A percentile compares a stretch with the other conserved stretches of the same genome.
phyloP scores from a whole-genome alignment of 2,113 vertebrate species.

The Mionectes macconnelli region DNA sequence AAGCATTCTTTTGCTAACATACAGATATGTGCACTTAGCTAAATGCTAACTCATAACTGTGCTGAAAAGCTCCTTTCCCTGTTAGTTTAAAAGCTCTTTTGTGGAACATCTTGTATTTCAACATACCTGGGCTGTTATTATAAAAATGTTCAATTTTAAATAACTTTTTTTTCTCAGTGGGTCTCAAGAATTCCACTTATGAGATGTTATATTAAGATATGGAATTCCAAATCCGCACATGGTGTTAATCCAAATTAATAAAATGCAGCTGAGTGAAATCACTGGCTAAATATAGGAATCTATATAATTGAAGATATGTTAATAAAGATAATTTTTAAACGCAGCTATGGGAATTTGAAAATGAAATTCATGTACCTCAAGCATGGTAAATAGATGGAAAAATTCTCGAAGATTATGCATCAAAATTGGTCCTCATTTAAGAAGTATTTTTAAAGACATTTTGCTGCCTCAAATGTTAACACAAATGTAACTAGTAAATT shows the following conservation, averaged over 20 bases:
- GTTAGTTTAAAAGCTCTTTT: neutral
- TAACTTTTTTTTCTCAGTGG: neutral
- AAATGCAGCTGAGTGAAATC: neutral
- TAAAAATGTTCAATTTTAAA: neutral
- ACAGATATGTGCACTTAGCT: neutral
- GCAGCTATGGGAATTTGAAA: neutral
- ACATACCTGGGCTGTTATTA: neutral
- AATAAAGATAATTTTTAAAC: neutral
- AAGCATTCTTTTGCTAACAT: neutral
- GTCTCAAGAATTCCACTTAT: neutral
- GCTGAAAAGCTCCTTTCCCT: neutral
- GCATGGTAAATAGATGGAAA: neutral
- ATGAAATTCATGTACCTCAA: neutral
- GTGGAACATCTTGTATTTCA: neutral
- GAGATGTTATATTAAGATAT: slow-evolving; percentile 1
- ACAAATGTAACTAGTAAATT: neutral
- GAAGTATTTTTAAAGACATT: neutral
- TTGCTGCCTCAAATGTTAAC: neutral
- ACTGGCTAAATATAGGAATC: neutral
- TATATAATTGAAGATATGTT: neutral
- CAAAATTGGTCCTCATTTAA: neutral
- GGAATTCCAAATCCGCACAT: neutral
- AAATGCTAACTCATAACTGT: neutral
- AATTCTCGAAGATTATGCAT: neutral
- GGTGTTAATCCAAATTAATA: slow-evolving; percentile 18